These are phyloP conservation scores for Leptoteleia sp. DNA, from an alignment of 1,140 invertebrate species.

Conservation along the genomic window DNA sequence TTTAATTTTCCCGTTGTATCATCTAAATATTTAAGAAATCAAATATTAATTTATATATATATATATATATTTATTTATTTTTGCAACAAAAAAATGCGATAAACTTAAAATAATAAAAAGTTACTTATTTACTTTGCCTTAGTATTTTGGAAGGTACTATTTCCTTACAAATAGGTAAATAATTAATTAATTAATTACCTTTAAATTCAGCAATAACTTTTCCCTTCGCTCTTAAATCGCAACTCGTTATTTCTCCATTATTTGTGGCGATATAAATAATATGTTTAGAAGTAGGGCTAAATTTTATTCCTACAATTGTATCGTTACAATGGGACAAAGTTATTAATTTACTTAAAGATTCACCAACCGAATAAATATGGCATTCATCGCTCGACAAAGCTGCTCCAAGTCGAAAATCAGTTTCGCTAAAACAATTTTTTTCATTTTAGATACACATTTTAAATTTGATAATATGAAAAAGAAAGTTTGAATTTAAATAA, in stretches of 20 bases:
- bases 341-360: conserved; percentile 71
- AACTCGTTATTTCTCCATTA: conserved; percentile 84
- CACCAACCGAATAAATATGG: conserved; percentile 77
- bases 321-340: conserved; percentile 77
- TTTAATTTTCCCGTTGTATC: conserved; percentile 77
- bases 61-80: too few species aligned
- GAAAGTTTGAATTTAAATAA: too few species aligned
- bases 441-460: too few species aligned
- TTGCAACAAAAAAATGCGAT: too few species aligned
- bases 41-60: too few species aligned
- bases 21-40: conserved; percentile 42
- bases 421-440: conserved; percentile 64
- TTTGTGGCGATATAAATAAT: conserved; percentile 83
- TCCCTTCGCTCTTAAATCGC: conserved; percentile 84
- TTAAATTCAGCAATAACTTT: conserved; percentile 82
- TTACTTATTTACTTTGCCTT: too few species aligned
- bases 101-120: too few species aligned
- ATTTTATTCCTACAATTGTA: conserved; percentile 83
- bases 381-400: conserved; percentile 75
- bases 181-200: conserved; percentile 81
- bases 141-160: too few species aligned
- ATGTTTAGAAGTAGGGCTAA: conserved; percentile 83
- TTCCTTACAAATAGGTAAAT: too few species aligned
- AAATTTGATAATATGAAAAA: too few species aligned
- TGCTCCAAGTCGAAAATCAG: conserved; percentile 74